Evolutionary conservation across 2,113 vertebrate genomes (phyloP).

Genomic region (western clawed frog (Xenopus tropicalis)): UCB_Xtro_10.0 CM004446.2:106283501-106284000

Average conservation of each 20-base stretch:
- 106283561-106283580: slow-evolving; percentile 66
- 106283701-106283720: slow-evolving; percentile 79
- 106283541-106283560: slow-evolving; percentile 54
- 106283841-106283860: slow-evolving; percentile 70
- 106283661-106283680: slow-evolving; percentile 84
- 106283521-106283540: slow-evolving; percentile 18
- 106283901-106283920: slow-evolving; percentile 51
- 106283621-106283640: slow-evolving; percentile 73
- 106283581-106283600: slow-evolving; percentile 46
- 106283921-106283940: slow-evolving; percentile 51
- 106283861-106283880: slow-evolving; percentile 54
- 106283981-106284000: slow-evolving; percentile 50
- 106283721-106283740: slow-evolving; percentile 95
- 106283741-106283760: slow-evolving; percentile 97
- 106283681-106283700: slow-evolving; percentile 81
- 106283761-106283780: slow-evolving; percentile 93
- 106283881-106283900: slow-evolving; percentile 44
- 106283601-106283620: slow-evolving; percentile 75
- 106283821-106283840: slow-evolving; percentile 83
- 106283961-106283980: slow-evolving; percentile 51
- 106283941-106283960: slow-evolving; percentile 54
- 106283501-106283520: too few species aligned
- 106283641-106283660: slow-evolving; percentile 39
- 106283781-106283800: slow-evolving; percentile 94
- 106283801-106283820: slow-evolving; percentile 87